These are phyloP conservation scores for Phalanger gymnotis DNA, from an alignment of 2,797 vertebrate genomes.

Conservation along the genomic window DNA sequence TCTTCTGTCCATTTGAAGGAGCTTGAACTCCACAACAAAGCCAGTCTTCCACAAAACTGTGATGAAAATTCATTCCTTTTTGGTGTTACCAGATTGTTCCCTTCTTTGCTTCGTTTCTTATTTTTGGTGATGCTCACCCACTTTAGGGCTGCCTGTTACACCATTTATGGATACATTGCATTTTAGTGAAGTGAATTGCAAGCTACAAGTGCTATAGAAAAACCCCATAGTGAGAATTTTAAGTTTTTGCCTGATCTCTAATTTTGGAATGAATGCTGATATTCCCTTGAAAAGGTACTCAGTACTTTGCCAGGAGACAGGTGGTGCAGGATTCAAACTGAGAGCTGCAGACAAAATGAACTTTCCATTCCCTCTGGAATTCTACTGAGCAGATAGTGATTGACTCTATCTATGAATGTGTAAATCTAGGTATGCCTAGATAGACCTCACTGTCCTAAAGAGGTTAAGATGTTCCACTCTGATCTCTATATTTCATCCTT, in stretches of 20 bases:
- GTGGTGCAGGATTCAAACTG: background rate
- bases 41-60: background rate
- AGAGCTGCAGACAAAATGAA: background rate
- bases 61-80: background rate
- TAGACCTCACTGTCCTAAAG: background rate
- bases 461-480: background rate
- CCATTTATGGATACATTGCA: background rate
- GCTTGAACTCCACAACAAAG: background rate
- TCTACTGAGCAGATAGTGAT: background rate
- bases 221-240: background rate
- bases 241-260: background rate
- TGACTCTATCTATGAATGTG: background rate
- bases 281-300: background rate
- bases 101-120: background rate
- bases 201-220: background rate
- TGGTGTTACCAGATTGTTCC: accelerated
- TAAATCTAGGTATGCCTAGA: background rate
- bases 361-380: background rate
- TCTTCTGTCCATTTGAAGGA: background rate
- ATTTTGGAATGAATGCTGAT: background rate
- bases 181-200: background rate
- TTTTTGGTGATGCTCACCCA: background rate
- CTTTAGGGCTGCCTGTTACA: background rate
- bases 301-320: background rate
- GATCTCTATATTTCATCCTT: background rate